A percentile compares a stretch with the other conserved stretches of the same genome.
phyloP scores from a whole-genome alignment of 2,113 vertebrate genomes.

The Perca flavescens region DNA sequence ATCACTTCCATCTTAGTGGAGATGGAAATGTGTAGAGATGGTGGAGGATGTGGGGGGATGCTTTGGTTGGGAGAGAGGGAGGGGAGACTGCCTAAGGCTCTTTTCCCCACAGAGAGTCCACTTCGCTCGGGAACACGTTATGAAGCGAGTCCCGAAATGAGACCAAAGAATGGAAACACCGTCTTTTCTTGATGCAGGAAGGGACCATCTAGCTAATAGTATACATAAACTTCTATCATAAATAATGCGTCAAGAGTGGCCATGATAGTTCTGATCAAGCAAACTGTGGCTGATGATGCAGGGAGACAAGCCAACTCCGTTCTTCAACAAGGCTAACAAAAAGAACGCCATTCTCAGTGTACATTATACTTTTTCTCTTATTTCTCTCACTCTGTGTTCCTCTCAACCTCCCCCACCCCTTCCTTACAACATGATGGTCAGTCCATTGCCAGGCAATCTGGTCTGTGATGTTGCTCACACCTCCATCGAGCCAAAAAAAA shows the following conservation, averaged over 20 bases:
- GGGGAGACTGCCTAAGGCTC: conserved; percentile 62
- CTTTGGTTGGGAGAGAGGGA: conserved; percentile 7
- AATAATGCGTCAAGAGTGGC: conserved; percentile 50
- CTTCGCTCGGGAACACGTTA: conserved; percentile 50
- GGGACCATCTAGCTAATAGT: conserved; percentile 70
- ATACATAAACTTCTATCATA: conserved; percentile 68
- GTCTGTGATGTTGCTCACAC: conserved; percentile 86
- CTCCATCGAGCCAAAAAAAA: conserved; percentile 77
- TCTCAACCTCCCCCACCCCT: conserved; percentile 69
- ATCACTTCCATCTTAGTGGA: conserved; percentile 71
- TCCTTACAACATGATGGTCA: conserved; percentile 86
- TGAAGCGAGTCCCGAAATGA: conserved; percentile 67
- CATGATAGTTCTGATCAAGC: conserved; percentile 49
- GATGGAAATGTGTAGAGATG: conserved; percentile 66
- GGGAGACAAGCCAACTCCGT: conserved; percentile 58
- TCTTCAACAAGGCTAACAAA: conserved; percentile 32
- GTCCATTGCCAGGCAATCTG: conserved; percentile 89
- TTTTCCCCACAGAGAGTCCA: conserved; percentile 70
- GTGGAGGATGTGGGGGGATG: conserved; percentile 47
- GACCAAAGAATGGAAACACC: conserved; percentile 66
- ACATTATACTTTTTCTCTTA: conserved; percentile 68
- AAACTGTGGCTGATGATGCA: conserved; percentile 55
- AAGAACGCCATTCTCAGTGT: conserved; percentile 53
- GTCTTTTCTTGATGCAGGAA: conserved; percentile 61
- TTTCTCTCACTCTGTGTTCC: conserved; percentile 68